Conservation (phyloP, 2,888 invertebrate genomes). For the Amiota mariae region DNA sequence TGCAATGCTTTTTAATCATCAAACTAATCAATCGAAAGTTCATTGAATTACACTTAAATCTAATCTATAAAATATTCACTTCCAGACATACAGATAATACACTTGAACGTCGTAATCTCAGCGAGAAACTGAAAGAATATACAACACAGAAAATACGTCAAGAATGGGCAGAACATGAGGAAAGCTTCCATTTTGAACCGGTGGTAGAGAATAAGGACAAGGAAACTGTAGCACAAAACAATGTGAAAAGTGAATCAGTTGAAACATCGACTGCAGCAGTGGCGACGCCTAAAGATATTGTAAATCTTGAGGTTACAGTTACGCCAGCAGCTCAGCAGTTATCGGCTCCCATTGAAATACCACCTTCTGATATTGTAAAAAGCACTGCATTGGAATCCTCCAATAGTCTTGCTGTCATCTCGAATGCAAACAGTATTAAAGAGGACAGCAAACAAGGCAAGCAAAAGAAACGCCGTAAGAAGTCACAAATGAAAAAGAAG, state of each 20-base stretch:
- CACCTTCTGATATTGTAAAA: background rate
- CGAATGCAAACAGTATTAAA: conserved; percentile 71
- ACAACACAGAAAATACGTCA: conserved; percentile 73
- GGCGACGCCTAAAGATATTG: background rate
- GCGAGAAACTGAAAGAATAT: conserved; percentile 69
- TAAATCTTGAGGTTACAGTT: conserved; percentile 14
- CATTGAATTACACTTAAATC: background rate
- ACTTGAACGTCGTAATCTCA: conserved; percentile 69
- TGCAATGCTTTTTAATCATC: background rate
- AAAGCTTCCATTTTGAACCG: conserved; percentile 69
- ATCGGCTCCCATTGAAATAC: background rate
- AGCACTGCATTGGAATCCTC: conserved; percentile 8
- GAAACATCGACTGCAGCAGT: conserved; percentile 21
- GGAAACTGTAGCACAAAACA: conserved; percentile 29
- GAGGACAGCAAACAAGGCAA: conserved; percentile 75
- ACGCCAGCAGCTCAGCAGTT: conserved; percentile 1
- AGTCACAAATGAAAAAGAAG: conserved; percentile 86
- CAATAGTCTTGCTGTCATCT: conserved; percentile 20
- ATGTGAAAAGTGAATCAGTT: background rate
- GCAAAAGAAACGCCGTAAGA: conserved; percentile 87
- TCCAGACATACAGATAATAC: conserved; percentile 77
- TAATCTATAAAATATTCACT: background rate
- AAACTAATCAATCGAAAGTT: background rate
- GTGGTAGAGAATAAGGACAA: conserved; percentile 44
- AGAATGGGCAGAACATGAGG: conserved; percentile 74